These are phyloP conservation scores for Hypotaenidia okinawae DNA, from an alignment of 2,797 vertebrate genomes.

Conservation along the genomic window DNA sequence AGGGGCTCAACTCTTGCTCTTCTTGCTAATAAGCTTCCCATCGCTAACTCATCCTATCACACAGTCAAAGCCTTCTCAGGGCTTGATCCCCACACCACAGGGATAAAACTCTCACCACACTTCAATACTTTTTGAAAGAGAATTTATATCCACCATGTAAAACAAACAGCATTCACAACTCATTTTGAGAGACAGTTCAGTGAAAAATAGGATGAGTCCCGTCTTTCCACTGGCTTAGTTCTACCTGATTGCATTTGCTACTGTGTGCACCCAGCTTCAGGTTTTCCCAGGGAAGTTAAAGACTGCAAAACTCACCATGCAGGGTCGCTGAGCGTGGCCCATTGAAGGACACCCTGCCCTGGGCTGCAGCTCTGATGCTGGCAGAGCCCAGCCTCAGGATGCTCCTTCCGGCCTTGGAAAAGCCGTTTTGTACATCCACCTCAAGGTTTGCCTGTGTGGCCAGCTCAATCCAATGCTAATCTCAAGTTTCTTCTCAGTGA, in stretches of 20 bases:
- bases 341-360: neutral
- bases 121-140: neutral
- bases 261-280: neutral
- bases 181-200: neutral
- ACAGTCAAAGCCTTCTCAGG: neutral
- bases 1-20: neutral
- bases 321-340: neutral
- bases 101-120: accelerated
- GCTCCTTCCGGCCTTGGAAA: accelerated
- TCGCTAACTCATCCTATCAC: neutral
- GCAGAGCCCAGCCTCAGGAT: neutral
- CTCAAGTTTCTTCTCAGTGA: neutral
- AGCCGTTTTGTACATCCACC: neutral
- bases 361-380: neutral
- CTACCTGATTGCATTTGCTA: neutral
- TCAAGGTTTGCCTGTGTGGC: neutral
- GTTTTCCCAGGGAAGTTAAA: neutral
- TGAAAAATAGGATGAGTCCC: neutral
- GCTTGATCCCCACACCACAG: neutral
- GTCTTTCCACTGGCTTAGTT: neutral
- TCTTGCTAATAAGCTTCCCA: neutral
- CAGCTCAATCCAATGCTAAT: neutral
- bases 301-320: accelerated
- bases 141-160: neutral
- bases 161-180: neutral